These are phyloP conservation scores for Turdus rufiventris DNA, from an alignment of 2,113 vertebrate species.

Conservation along the genomic window DNA sequence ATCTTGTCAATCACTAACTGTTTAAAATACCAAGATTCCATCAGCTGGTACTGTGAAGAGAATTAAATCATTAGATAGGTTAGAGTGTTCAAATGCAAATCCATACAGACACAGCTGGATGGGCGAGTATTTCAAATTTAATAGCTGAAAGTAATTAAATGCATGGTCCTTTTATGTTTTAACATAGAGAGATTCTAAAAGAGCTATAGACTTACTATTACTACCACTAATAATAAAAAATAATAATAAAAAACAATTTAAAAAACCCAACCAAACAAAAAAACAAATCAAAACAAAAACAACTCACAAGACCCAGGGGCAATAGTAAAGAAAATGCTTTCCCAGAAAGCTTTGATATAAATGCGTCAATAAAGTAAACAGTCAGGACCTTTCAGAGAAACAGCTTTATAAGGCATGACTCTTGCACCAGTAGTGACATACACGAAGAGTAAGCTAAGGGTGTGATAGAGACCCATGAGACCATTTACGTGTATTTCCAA, in stretches of 20 bases:
- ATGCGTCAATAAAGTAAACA: not conserved
- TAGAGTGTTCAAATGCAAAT: not conserved
- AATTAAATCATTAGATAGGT: not conserved
- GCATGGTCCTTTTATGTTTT: not conserved
- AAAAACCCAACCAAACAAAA: not conserved
- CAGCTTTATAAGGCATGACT: not conserved
- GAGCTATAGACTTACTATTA: not conserved
- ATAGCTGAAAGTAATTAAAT: not conserved
- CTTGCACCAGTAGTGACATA: not conserved
- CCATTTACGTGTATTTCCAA: not conserved
- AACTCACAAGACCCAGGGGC: not conserved
- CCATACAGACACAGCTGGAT: not conserved
- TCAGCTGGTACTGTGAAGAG: not conserved
- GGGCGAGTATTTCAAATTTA: not conserved
- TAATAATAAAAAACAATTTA: not conserved
- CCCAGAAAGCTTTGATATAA: not conserved
- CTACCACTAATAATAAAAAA: not conserved
- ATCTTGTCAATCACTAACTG: not conserved
- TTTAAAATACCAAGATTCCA: not conserved
- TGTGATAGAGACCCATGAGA: not conserved
- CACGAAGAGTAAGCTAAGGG: not conserved
- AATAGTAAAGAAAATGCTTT: not conserved
- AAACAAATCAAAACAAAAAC: not conserved
- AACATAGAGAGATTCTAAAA: not conserved
- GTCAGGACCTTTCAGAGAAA: not conserved